phyloP scores from a whole-genome alignment of 1,140 invertebrate species.

The Tetraneura akinire region DNA sequence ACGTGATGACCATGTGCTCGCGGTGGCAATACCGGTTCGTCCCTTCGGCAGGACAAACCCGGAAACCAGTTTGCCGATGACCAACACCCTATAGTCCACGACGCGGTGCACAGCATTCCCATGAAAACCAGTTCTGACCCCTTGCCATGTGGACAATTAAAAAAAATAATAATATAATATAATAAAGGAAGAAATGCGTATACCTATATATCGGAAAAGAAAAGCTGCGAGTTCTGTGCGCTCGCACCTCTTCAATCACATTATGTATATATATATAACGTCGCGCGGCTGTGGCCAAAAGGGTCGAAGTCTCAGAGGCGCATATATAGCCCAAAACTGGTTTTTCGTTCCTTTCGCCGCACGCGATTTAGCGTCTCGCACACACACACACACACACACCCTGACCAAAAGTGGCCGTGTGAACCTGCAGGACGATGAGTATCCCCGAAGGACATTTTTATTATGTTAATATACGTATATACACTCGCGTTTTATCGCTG shows the following conservation, averaged over 20 bases:
- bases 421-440: slow-evolving; percentile 41
- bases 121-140: slow-evolving; percentile 51
- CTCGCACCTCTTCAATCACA: neutral
- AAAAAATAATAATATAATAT: too few species aligned
- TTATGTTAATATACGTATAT: neutral
- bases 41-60: slow-evolving; percentile 34
- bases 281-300: neutral
- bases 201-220: slow-evolving; percentile 26
- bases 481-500: neutral
- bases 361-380: too few species aligned
- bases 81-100: slow-evolving; percentile 34
- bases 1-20: slow-evolving; percentile 42
- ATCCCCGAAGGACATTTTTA: slow-evolving; percentile 1
- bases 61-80: slow-evolving; percentile 50
- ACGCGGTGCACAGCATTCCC: slow-evolving; percentile 32
- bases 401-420: slow-evolving; percentile 48
- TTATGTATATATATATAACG: neutral
- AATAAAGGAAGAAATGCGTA: neutral
- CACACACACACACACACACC: neutral
- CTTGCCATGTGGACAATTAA: slow-evolving; percentile 31
- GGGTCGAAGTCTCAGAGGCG: neutral
- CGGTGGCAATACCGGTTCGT: slow-evolving; percentile 38
- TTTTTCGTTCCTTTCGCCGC: slow-evolving; percentile 15
- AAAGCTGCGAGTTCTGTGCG: too few species aligned
- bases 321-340: slow-evolving; percentile 20